A percentile compares a stretch with the other conserved stretches of the same genome.
These are phyloP conservation scores for Unio delphinus DNA, from an alignment of 2,888 invertebrate species.

Conservation along the genomic window DNA sequence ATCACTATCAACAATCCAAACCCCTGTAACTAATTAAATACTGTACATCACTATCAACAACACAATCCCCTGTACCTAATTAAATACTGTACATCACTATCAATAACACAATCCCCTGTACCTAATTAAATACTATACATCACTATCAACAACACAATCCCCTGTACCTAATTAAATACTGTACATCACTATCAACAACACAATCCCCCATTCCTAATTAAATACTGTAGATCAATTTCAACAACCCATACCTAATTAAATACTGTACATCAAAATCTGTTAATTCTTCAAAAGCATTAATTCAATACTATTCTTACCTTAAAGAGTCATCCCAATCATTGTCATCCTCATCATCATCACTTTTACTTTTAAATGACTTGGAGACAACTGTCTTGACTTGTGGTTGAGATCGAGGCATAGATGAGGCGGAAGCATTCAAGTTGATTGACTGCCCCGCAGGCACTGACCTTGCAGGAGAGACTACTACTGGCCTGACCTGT, in stretches of 20 bases:
- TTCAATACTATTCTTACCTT: conserved; percentile 23
- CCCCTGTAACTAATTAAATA: no score
- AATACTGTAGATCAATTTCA: no score
- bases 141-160: background rate
- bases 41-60: no score
- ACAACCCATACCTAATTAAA: no score
- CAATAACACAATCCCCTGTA: no score
- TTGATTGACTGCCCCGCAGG: conserved; percentile 10
- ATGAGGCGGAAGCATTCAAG: conserved; percentile 17
- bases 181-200: background rate
- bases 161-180: no score
- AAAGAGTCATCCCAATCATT: conserved; percentile 46
- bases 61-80: no score
- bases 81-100: no score
- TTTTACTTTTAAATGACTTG: conserved; percentile 24
- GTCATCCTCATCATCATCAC: conserved; percentile 40
- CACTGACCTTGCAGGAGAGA: conserved; percentile 10
- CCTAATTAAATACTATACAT: no score
- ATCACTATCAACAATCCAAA: background rate
- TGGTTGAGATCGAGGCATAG: conserved; percentile 16
- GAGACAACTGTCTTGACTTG: conserved; percentile 45
- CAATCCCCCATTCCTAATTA: no score
- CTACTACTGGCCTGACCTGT: conserved; percentile 4
- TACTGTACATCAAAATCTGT: no score
- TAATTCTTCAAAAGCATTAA: no score